Evolutionary conservation across 2,888 invertebrate genomes (phyloP), one percentile per base, ranked within the genome.

Genomic region (Pemphredon lugubris): DNA sequence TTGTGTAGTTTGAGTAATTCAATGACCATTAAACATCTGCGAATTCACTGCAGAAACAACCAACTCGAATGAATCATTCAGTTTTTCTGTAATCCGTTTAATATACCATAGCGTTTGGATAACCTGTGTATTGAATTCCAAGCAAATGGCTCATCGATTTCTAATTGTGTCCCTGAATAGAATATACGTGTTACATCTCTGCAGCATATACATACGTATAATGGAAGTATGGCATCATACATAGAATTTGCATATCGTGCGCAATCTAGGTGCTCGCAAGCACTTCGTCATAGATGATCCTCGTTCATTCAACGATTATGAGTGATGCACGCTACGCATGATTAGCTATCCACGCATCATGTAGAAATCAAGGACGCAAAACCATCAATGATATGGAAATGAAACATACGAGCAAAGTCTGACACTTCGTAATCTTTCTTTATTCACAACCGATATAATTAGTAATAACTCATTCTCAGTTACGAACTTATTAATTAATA

Each of bases 211-310:
- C 16, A 23, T 40, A 40, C 9, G 40, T 39, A 11, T 53, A 18
- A 7, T 16, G 21, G n/a, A n/a, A n/a, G n/a, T n/a, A n/a, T n/a
- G n/a, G n/a, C n/a, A n/a, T n/a, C n/a, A n/a, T n/a, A n/a, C n/a
- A n/a, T n/a, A n/a, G n/a, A n/a, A n/a, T n/a, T 53, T 39, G 39
- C 32, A 39, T 16, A 23, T 39, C 39, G 32, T 53, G 32, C 18
- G 9, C 23, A 39, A 11, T 21, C 2, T 37, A 9, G 40, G n/a
- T 32, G 30, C 11, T 6, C 21, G 30, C 14, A n/a, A 53, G 18
- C 18, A 7, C 18, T 44, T 18, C 32, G 18, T 26, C 45, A 54
- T 26, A 21, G n/a, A n/a, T n/a, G n/a, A 7, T 5, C 11, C 34
- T 39, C 45, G 45, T 45, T 53, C 61, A 54, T 26, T 0, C 6